These are phyloP conservation scores for Prunella strophiata DNA, from an alignment of 2,797 vertebrate species.

Conservation along the genomic window DNA sequence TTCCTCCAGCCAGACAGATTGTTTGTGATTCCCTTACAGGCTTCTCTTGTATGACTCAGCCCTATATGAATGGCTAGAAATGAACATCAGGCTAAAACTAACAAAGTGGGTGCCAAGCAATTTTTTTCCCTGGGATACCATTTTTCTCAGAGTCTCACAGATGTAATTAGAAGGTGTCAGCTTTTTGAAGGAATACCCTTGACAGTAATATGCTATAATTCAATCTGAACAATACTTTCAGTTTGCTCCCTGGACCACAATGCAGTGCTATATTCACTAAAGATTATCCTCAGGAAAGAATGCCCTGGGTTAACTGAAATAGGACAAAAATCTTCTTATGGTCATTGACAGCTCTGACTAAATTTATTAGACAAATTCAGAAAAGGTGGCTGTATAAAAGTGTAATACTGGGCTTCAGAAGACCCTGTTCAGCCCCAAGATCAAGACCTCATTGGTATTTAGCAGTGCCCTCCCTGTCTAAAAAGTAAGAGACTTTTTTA, in stretches of 20 bases:
- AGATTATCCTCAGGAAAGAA: slow-evolving; percentile 16
- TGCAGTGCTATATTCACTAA: background rate
- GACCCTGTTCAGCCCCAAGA: background rate
- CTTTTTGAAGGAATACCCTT: slow-evolving; percentile 49
- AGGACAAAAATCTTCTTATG: background rate
- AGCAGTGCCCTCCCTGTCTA: background rate
- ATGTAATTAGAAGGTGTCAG: slow-evolving; percentile 68
- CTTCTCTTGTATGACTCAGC: slow-evolving; percentile 52
- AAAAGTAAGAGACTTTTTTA: background rate
- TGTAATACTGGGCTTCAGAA: background rate
- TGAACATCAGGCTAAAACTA: slow-evolving; percentile 55
- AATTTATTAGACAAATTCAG: background rate
- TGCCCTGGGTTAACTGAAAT: background rate
- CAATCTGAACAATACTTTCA: slow-evolving; percentile 9
- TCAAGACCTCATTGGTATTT: background rate
- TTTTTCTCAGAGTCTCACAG: slow-evolving; percentile 29
- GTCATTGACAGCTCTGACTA: background rate
- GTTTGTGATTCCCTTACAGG: background rate
- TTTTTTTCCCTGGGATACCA: background rate
- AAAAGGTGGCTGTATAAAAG: background rate
- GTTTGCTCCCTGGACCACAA: slow-evolving; percentile 29
- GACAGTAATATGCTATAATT: slow-evolving; percentile 59
- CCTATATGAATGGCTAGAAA: slow-evolving; percentile 32
- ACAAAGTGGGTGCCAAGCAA: slow-evolving; percentile 50
- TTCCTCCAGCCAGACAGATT: slow-evolving; percentile 45